Percentiles rank a stretch among this genome's conserved stretches.
phyloP scores from a whole-genome alignment of 2,888 invertebrate species.

The Leucozona laternaria region DNA sequence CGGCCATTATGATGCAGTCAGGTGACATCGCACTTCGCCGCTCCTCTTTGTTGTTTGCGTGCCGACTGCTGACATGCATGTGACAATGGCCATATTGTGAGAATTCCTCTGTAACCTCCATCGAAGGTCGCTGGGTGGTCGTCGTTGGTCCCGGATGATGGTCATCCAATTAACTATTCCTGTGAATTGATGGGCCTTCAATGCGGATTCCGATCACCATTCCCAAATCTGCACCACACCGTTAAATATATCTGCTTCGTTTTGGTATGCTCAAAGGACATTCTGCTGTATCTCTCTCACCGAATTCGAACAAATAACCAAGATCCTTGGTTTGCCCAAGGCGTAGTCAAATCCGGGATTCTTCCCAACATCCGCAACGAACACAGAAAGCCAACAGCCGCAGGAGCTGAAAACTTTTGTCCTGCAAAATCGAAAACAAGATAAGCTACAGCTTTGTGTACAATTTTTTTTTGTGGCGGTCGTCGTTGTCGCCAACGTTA shows the following conservation, averaged over 20 bases:
- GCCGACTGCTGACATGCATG: conserved; percentile 28
- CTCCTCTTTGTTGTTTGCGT: conserved; percentile 64
- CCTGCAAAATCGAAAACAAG: conserved; percentile 72
- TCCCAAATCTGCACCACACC: not conserved
- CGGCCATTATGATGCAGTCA: conserved; percentile 69
- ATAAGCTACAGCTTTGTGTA: conserved; percentile 71
- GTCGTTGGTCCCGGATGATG: conserved; percentile 26
- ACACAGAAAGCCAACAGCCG: conserved; percentile 44
- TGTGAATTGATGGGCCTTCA: conserved; percentile 51
- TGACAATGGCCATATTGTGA: conserved; percentile 54
- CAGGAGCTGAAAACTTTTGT: conserved; percentile 67
- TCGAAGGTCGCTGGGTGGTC: conserved; percentile 63
- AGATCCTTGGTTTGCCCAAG: conserved; percentile 46
- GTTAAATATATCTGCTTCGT: conserved; percentile 9
- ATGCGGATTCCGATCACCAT: conserved; percentile 40
- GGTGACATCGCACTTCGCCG: conserved; percentile 73
- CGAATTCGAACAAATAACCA: conserved; percentile 43
- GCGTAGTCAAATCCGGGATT: conserved; percentile 53
- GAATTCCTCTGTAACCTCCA: conserved; percentile 53
- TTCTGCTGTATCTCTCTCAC: not conserved
- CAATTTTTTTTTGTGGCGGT: not conserved
- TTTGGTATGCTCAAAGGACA: conserved; percentile 34
- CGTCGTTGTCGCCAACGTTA: conserved; percentile 23
- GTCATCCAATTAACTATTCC: conserved; percentile 67
- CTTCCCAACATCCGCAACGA: conserved; percentile 41